These are phyloP conservation scores for Coptotermes formosanus DNA, from an alignment of 1,140 invertebrate species.

Conservation along the genomic window DNA sequence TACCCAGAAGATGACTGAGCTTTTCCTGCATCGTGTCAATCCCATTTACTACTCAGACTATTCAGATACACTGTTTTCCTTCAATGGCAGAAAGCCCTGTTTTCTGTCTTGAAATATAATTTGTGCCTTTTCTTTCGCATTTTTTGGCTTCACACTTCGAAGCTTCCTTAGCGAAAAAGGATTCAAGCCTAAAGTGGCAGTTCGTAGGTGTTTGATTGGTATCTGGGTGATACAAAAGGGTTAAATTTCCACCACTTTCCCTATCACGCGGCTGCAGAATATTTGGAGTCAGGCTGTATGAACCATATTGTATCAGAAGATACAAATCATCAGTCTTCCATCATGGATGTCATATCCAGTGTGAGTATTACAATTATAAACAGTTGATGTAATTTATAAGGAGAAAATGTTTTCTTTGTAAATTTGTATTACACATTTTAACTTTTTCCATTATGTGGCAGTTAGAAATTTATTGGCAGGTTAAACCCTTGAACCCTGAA, in stretches of 20 bases:
- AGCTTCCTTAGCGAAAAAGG: neutral
- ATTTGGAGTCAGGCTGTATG: neutral
- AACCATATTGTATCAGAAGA: neutral
- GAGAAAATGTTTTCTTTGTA: neutral
- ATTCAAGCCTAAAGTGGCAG: neutral
- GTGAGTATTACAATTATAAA: slow-evolving; percentile 22
- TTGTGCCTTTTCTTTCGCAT: neutral
- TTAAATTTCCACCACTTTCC: neutral
- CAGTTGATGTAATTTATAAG: neutral
- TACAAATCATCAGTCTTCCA: neutral
- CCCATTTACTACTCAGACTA: slow-evolving; percentile 33
- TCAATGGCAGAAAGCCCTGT: neutral
- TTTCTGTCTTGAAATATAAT: slow-evolving; percentile 24
- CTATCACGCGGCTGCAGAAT: neutral
- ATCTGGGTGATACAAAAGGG: neutral
- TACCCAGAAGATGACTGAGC: slow-evolving; percentile 27
- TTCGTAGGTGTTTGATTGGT: neutral
- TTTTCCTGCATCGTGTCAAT: slow-evolving; percentile 30
- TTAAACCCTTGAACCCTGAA: no score
- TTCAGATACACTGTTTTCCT: slow-evolving; percentile 26
- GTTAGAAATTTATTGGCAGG: no score
- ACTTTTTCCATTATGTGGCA: no score
- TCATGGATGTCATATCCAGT: slow-evolving; percentile 26
- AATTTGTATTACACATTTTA: neutral
- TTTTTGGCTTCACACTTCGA: neutral